Percentiles rank a stretch among this genome's conserved stretches.
Conservation (phyloP, 2,888 invertebrate genomes). For the Nemoura dubitans region DNA sequence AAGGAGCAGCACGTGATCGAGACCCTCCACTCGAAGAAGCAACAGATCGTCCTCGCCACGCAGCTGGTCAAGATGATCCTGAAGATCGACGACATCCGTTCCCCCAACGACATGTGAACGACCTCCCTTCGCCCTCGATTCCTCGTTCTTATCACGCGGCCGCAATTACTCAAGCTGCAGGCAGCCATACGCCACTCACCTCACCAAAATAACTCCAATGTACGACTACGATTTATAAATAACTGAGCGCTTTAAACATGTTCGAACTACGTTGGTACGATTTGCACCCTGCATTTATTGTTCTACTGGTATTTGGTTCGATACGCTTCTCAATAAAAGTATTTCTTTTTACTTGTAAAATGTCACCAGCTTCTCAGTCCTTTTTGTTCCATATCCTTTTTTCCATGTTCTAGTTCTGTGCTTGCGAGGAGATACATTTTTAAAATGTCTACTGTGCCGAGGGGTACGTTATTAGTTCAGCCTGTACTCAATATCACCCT, state of each 20-base stretch:
- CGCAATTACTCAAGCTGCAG: neutral
- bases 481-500: too few relatives aligned
- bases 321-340: slow-evolving; percentile 27
- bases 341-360: slow-evolving; percentile 24
- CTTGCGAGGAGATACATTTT: too few relatives aligned
- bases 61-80: slow-evolving; percentile 99
- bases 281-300: slow-evolving; percentile 1
- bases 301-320: neutral
- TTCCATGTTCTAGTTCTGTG: too few relatives aligned
- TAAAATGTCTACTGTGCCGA: too few relatives aligned
- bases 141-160: slow-evolving; percentile 2
- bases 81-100: slow-evolving; percentile 96
- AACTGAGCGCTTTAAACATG: neutral
- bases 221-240: neutral
- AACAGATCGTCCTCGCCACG: slow-evolving; percentile 95
- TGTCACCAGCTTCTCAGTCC: neutral
- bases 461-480: too few relatives aligned
- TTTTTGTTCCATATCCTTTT: neutral
- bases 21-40: slow-evolving; percentile 95
- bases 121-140: neutral
- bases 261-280: neutral
- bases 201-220: neutral
- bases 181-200: too few relatives aligned
- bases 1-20: slow-evolving; percentile 94
- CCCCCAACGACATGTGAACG: slow-evolving; percentile 59